Evolutionary conservation across 2,797 vertebrate genomes (phyloP), one percentile per base, ranked within the genome.

Genomic region (Coilia nasus): DNA sequence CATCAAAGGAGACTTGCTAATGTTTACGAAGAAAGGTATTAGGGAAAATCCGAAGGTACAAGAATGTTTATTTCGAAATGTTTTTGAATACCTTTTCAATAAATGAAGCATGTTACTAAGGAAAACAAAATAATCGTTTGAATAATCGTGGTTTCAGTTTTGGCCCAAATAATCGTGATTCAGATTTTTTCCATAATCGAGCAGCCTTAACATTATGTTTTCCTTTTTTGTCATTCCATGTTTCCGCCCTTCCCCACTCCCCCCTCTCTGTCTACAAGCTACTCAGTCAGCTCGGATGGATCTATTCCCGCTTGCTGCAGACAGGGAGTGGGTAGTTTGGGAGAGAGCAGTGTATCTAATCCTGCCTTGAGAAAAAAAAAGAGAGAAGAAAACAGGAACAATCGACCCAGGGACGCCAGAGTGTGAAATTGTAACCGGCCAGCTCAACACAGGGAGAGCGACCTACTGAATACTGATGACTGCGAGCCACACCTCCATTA

Each of bases 401-500:
- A 83, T 90, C 83, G 44, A 85, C 90, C 56, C 50, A 78, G 47
- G 88, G 9, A 92, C 90, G 89, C 83, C 87, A 54, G 84, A 92
- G 92, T 93, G 92, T 95, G 93, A 93, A 94, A 92, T 90, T 92
- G 92, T 89, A 89, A 89, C 85, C 85, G 35, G 85, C 50, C 88
- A 82, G 82, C 82, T 88, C 31, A 54, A 83, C 81, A 82, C 88
- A 82, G 59, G 85, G 85, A 87, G 83, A 88, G 75, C 87, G 91
- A 91, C 88, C 85, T 90, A 93, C 84, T 86, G 90, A 84, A 87
- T 82, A 83, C 91, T 90, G 89, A 93, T 92, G 90, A 89, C 83
- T 89, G 89, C 71, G 88, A 87, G 85, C 87, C 64, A 41, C 83
- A 56, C 25, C 67, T 46, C 81, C 44, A 28, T 19, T 50, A 21